Conservation (phyloP, 2,113 vertebrate species). For the Gymnobelideus leadbeateri region DNA sequence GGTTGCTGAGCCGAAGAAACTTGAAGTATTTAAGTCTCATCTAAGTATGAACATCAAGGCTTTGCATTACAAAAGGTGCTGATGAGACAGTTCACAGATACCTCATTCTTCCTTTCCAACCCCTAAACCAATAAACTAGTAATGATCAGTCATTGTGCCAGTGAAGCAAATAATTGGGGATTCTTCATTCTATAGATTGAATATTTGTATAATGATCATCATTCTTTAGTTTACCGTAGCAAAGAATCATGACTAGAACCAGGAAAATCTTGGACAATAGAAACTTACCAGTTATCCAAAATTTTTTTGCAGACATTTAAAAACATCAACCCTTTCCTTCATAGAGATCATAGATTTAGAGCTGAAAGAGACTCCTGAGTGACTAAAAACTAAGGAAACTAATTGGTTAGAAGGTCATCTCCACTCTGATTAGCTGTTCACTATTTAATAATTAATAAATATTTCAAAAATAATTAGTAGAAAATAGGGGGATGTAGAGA, state of each 20-base stretch:
- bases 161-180: not conserved
- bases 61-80: not conserved
- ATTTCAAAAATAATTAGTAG: not conserved
- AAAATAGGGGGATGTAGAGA: accelerated
- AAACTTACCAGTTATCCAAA: not conserved
- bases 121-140: not conserved
- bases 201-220: not conserved
- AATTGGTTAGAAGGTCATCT: not conserved
- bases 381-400: not conserved
- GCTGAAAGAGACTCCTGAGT: not conserved
- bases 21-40: not conserved
- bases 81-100: not conserved
- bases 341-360: not conserved
- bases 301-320: not conserved
- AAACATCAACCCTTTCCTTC: accelerated
- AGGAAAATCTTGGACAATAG: not conserved
- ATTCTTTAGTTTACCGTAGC: not conserved
- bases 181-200: not conserved
- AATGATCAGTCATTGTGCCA: not conserved
- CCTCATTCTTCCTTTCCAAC: not conserved
- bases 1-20: not conserved
- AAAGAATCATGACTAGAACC: not conserved
- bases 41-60: not conserved
- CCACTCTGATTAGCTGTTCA: accelerated
- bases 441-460: not conserved